phyloP scores from a whole-genome alignment of 2,113 vertebrate species.

The Trochalopteron elliotii region DNA sequence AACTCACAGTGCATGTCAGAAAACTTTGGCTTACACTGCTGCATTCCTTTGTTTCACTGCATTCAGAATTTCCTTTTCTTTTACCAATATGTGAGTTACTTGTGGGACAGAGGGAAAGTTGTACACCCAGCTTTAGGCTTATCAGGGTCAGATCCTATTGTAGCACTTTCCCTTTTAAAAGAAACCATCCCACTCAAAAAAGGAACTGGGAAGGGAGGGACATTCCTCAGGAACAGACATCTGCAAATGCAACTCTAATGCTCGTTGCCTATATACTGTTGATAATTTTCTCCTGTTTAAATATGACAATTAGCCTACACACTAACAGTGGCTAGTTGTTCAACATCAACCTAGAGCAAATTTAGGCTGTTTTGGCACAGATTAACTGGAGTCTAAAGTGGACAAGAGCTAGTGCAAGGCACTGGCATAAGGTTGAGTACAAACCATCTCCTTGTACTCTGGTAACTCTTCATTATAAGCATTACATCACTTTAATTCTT shows the following conservation, averaged over 20 bases:
- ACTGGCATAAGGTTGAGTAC: background rate
- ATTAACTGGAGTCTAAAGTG: background rate
- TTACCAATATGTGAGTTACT: background rate
- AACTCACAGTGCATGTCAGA: background rate
- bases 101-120: accelerated
- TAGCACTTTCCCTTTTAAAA: background rate
- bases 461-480: background rate
- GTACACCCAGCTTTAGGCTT: accelerated
- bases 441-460: background rate
- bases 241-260: background rate
- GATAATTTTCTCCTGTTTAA: background rate
- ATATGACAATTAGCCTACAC: background rate
- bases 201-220: background rate
- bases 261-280: background rate
- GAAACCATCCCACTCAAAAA: accelerated
- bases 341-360: background rate
- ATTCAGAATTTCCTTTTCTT: background rate
- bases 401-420: background rate
- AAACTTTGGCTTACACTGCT: background rate
- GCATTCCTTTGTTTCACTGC: background rate
- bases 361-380: background rate
- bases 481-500: background rate
- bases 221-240: background rate
- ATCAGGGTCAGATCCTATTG: background rate
- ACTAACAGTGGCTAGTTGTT: accelerated